Base-by-base conservation (phyloP, 2,113 vertebrate species). In the Psephotus haematonotus region DNA sequence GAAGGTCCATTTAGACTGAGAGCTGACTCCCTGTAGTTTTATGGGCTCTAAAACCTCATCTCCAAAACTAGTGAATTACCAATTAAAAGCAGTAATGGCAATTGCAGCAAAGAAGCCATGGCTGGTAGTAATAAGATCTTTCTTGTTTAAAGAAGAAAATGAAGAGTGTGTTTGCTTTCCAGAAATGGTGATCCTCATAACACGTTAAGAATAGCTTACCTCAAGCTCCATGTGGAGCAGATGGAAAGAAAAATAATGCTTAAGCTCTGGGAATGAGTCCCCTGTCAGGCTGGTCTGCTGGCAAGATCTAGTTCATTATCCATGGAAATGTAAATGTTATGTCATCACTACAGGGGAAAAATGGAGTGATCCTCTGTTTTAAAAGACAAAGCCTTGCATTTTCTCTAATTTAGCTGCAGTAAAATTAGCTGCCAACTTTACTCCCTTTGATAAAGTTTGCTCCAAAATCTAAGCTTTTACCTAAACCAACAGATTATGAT, bases 311-410 rank as follows among this genome's bases (percentile, higher is more conserved):
- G 60, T 46, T 96, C 75, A 90, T 94, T 86, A 86, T 77, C 63
- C 74, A 43, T 55, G 67, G 55, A 96, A 95, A 96, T 88, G 59
- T 68, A 94, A 93, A 92, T 47, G 71, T 77, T 94, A 77, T 77
- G 63, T 80, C 82, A 90, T 39, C 46, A 43, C 68, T 77, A 25
- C 57, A 62, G 59, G 13, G 29, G 2, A 15, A 92, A 88, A 96
- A 39, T 14, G 1, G 17, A 85, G 25, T 17, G 4, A 46, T 14
- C 28, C 27, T 79, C 39, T 70, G 27, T 67, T 94, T 90, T 90
- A 83, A 69, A 80, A 88, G 63, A 46, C 57, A 68, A 19, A 81
- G 11, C 7, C 16, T 44, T 1, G 1, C 0, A 2, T 79, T 86
- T 94, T 74, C 52, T 91, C 39, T 82, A 80, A 71, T 77, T 82